Evolutionary conservation across 2,113 vertebrate genomes (phyloP).

Genomic region (Lasiurus cinereus): DNA sequence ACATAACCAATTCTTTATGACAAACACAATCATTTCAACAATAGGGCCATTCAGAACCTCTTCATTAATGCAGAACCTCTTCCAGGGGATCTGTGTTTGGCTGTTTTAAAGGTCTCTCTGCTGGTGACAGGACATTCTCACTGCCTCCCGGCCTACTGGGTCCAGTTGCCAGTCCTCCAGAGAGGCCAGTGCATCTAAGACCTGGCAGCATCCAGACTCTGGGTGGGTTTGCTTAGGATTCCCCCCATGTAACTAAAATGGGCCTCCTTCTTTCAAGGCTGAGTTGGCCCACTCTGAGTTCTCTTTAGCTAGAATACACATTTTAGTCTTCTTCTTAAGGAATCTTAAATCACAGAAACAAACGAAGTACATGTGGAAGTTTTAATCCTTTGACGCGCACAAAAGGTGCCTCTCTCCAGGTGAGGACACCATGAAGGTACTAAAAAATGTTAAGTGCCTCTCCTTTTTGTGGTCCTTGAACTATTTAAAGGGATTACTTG

Average conservation of each 20-base stretch:
- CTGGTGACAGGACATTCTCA: neutral
- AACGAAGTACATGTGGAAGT: neutral
- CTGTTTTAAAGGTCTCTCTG: constrained; percentile 32
- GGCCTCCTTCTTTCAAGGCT: neutral
- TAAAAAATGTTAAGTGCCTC: neutral
- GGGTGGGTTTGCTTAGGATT: neutral
- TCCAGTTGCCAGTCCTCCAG: neutral
- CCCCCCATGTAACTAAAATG: neutral
- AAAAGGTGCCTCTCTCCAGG: neutral
- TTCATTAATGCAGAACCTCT: constrained; percentile 56
- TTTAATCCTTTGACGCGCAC: neutral
- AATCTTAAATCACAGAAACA: neutral
- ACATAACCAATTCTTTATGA: neutral
- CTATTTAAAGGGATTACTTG: neutral
- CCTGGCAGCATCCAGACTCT: neutral
- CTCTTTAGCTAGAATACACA: neutral
- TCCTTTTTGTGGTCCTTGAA: neutral
- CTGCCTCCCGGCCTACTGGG: neutral
- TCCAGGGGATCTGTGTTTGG: neutral
- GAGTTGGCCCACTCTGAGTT: neutral
- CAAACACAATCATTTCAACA: constrained; percentile 30
- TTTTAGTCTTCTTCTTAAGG: neutral
- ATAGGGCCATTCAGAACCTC: constrained; percentile 24
- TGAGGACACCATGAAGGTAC: neutral
- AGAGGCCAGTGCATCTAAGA: neutral